Evolutionary conservation across 1,140 invertebrate genomes (phyloP).

Genomic region (Heliconius nattereri): DNA sequence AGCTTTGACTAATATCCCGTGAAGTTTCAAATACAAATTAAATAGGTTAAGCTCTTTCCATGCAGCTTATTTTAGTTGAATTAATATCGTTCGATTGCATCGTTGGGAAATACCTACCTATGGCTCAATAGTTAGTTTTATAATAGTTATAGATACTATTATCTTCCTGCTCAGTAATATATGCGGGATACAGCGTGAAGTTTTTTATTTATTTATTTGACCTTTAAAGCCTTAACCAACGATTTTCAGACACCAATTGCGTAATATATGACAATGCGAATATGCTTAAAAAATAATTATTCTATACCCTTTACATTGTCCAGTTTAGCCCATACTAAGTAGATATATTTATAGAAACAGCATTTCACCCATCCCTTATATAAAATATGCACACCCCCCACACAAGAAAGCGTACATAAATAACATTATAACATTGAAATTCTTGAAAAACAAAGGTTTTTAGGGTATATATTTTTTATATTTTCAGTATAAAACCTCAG

Average conservation of each 20-base stretch:
- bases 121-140: not conserved
- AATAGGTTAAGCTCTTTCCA: constrained; percentile 4
- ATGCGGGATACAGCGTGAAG: not conserved
- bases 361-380: not conserved
- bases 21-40: not conserved
- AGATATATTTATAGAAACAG: not conserved
- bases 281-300: not conserved
- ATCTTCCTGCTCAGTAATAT: too few relatives aligned
- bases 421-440: not conserved
- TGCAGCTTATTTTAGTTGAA: not conserved
- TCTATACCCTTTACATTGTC: not conserved
- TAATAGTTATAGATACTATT: too few relatives aligned
- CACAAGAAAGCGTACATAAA: not conserved
- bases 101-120: not conserved
- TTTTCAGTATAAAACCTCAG: not conserved
- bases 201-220: too few relatives aligned
- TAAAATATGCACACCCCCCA: constrained; percentile 9
- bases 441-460: not conserved
- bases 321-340: too few relatives aligned
- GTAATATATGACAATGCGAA: too few relatives aligned
- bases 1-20: constrained; percentile 1
- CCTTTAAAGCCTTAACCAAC: too few relatives aligned
- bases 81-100: not conserved
- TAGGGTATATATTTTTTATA: not conserved
- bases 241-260: too few relatives aligned